Base-by-base conservation (phyloP, 1,140 invertebrate genomes). In the Philopotamus ludificatus region DNA sequence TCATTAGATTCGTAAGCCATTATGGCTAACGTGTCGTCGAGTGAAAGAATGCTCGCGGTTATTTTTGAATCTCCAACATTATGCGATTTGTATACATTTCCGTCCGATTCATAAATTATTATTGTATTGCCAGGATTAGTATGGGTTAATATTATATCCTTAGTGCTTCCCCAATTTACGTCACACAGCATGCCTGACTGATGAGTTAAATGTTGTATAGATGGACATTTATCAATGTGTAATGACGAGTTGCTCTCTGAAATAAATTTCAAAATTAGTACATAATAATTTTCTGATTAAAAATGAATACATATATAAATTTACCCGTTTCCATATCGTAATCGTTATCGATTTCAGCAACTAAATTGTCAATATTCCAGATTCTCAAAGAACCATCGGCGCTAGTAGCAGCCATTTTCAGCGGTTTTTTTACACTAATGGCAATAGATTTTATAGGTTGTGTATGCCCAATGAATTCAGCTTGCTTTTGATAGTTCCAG, bases 371-470 rank as follows among this genome's bases (percentile, higher is more conserved):
- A 10, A 70, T 45, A 25, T 42, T 34, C 68, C 68, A 70, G 20
- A 66, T 41, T 10, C 28, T 59, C 7, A 70, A 9, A 12, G 22
- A 1, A 7, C 64, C 61, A 26, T 66, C 45, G 10, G 41, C 42
- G 18, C 68, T 54, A 28, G 64, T 47, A n/a, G 68, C 49, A 45
- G 64, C 64, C 65, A 70, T 66, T 57, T 47, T 60, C 47, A 9
- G 64, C n/a, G 68, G 64, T 3, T 16, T 9, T 4, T 34, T 23
- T 16, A 12, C 12, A 49, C 39, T 66, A 25, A 66, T 57, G 0
- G 60, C 34, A 20, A 70, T 64, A 10, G 22, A 39, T 42, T 64
- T 64, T 12, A 66, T 66, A 1, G 45, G 16, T 7, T 22, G 21
- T 16, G 25, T 49, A 41, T 70, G 64, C 16, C 68, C 55, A 7